A percentile compares a stretch with the other conserved stretches of the same genome.
Conservation (phyloP, 1,140 invertebrate genomes). For the Vollenhovia emeryi region DNA sequence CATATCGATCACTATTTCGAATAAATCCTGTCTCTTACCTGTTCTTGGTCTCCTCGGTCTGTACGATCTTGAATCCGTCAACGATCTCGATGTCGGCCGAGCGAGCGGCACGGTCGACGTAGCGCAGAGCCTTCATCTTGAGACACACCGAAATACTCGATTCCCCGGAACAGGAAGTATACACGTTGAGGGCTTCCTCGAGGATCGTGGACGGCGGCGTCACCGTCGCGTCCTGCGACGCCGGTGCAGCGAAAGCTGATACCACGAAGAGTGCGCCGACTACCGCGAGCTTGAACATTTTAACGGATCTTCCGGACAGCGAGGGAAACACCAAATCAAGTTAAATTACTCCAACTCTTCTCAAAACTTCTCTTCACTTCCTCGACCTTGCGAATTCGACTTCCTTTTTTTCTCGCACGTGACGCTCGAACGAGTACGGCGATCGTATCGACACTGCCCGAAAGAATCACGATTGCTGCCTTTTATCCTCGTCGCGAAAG, state of each 20-base stretch:
- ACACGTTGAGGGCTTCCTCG: conserved; percentile 86
- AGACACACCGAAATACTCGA: conserved; percentile 90
- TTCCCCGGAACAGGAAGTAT: conserved; percentile 87
- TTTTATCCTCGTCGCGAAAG: conserved; percentile 86
- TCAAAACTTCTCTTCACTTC: conserved; percentile 27
- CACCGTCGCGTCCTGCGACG: conserved; percentile 75
- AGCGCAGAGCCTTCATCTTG: conserved; percentile 86
- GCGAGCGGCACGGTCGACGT: conserved; percentile 81
- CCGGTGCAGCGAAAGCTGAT: conserved; percentile 85
- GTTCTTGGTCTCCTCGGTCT: conserved; percentile 86
- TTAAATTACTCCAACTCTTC: conserved; percentile 22
- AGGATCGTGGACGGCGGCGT: conserved; percentile 75
- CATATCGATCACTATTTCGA: conserved; percentile 29
- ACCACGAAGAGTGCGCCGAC: conserved; percentile 83
- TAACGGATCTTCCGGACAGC: conserved; percentile 33
- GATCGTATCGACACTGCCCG: conserved; percentile 85
- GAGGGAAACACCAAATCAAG: conserved; percentile 1
- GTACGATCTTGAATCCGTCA: conserved; percentile 90
- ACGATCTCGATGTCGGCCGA: conserved; percentile 86
- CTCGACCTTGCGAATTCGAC: background rate
- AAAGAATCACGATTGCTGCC: conserved; percentile 85
- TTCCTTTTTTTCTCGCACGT: conserved; percentile 15
- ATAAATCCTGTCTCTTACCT: conserved; percentile 75
- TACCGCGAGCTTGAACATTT: conserved; percentile 87
- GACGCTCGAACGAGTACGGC: conserved; percentile 78